These are phyloP conservation scores for Meloidogyne hapla DNA, from an alignment of 1,140 invertebrate genomes.

Conservation along the genomic window DNA sequence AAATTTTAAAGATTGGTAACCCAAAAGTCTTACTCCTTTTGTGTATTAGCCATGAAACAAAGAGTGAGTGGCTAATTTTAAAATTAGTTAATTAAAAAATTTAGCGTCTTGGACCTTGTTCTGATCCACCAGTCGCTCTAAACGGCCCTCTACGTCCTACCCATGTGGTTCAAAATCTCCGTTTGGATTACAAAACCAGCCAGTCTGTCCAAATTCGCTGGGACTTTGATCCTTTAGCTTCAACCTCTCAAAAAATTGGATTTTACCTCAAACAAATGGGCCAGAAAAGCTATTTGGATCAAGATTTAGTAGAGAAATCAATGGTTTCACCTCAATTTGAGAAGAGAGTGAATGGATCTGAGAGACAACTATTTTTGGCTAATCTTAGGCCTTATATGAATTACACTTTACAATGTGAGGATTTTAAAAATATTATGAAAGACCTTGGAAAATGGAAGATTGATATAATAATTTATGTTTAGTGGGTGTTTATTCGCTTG, in stretches of 20 bases:
- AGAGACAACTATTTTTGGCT: constrained; percentile 45
- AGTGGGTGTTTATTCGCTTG: constrained; percentile 52
- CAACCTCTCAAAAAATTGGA: constrained; percentile 33
- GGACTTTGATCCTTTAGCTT: constrained; percentile 44
- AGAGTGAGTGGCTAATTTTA: constrained; percentile 43
- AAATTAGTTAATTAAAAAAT: not conserved
- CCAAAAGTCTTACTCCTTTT: constrained; percentile 62
- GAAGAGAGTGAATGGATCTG: constrained; percentile 39
- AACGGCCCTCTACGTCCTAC: constrained; percentile 45
- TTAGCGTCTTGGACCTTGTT: constrained; percentile 62
- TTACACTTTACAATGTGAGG: not conserved
- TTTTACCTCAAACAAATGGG: constrained; percentile 63
- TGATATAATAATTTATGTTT: too few relatives aligned
- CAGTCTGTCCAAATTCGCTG: constrained; percentile 56
- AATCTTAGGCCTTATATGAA: not conserved
- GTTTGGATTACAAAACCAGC: constrained; percentile 58
- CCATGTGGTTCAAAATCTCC: constrained; percentile 58
- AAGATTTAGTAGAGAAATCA: constrained; percentile 50
- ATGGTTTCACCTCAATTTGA: constrained; percentile 57
- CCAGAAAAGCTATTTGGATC: constrained; percentile 57
- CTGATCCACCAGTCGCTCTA: constrained; percentile 59
- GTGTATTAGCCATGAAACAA: constrained; percentile 62
- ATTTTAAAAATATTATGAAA: constrained; percentile 49
- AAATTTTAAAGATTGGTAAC: constrained; percentile 36
- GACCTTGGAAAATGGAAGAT: too few relatives aligned